A percentile compares a stretch with the other conserved stretches of the same genome.
These are phyloP conservation scores for Campylorhamphus procurvoides DNA, from an alignment of 2,113 vertebrate genomes.

Conservation along the genomic window DNA sequence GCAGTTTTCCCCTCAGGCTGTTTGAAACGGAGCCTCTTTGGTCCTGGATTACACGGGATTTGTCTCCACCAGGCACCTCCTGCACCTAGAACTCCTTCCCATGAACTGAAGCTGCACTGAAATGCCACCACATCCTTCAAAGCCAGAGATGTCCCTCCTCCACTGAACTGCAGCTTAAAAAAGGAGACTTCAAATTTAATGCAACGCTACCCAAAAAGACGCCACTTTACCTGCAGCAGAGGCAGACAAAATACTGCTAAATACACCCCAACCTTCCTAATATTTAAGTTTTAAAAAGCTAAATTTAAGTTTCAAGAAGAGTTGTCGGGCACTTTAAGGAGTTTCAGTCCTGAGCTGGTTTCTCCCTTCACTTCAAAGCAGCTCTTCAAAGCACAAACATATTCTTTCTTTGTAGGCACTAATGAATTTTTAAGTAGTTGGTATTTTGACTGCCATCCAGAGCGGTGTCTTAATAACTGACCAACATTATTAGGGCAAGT, in stretches of 20 bases:
- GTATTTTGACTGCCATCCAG: constrained; percentile 50
- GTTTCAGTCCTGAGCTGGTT: neutral
- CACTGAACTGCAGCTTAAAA: neutral
- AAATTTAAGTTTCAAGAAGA: neutral
- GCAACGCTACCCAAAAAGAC: neutral
- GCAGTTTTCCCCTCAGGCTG: neutral
- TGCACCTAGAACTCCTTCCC: neutral
- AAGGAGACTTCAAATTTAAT: neutral
- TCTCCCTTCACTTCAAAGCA: neutral
- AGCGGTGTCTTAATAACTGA: neutral
- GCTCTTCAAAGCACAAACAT: neutral
- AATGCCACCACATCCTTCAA: neutral
- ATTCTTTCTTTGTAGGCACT: neutral
- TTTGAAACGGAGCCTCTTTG: neutral
- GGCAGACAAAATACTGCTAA: neutral
- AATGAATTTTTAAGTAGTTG: constrained; percentile 55
- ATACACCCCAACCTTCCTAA: neutral
- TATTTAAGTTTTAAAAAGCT: neutral
- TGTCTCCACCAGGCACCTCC: neutral
- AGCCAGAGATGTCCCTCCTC: no score
- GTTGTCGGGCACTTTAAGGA: neutral
- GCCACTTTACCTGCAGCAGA: neutral
- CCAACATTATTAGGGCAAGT: neutral
- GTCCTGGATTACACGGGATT: neutral
- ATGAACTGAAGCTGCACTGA: neutral